Evolutionary conservation across 2,113 vertebrate species (phyloP), one percentile per base, ranked within the genome.

Genomic region (Cyprinus carpio): DNA sequence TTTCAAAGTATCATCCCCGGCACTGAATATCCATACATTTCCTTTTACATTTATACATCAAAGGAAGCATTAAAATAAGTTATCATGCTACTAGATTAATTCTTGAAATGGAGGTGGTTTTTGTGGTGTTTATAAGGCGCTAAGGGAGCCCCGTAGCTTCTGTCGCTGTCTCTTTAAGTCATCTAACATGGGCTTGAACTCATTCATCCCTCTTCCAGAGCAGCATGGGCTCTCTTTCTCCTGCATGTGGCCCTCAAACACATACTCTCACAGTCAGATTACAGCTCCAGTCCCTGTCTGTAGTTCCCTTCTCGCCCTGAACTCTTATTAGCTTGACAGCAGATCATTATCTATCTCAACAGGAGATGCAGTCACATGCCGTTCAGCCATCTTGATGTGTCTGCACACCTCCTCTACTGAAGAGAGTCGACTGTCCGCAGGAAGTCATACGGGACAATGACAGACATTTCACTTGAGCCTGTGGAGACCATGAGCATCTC

Each of bases 271-370:
- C 64, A 43, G 51, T 46, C 62, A 64, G 74, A 37, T 37, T 51
- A 64, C 84, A 54, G 82, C 84, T 82, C 46, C 37, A 51, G 49
- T 23, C 18, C 31, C 13, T 7, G 5, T 77, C 11, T 78, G 34
- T 80, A 62, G 77, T 64, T 60, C n/a, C 6, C 58, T n/a, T 15
- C 77, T 80, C 56, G 2, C 75, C 76, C 72, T 77, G 58, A 46
- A 40, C 62, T 84, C 71, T 88, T 87, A 87, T 89, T 85, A 83
- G 88, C 72, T 84, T 71, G 88, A 91, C 89, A 93, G 89, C 87
- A 90, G 90, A 90, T 92, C 87, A 90, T 93, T 93, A 91, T 92
- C 90, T 91, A 56, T 89, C 90, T 88, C 90, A 87, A 88, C 86
- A 79, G 91, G 91, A 79, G 78, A 64, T 54, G 64, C 34, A 23